Base-by-base conservation (phyloP, 2,888 invertebrate species). In the Pollenia amentaria region DNA sequence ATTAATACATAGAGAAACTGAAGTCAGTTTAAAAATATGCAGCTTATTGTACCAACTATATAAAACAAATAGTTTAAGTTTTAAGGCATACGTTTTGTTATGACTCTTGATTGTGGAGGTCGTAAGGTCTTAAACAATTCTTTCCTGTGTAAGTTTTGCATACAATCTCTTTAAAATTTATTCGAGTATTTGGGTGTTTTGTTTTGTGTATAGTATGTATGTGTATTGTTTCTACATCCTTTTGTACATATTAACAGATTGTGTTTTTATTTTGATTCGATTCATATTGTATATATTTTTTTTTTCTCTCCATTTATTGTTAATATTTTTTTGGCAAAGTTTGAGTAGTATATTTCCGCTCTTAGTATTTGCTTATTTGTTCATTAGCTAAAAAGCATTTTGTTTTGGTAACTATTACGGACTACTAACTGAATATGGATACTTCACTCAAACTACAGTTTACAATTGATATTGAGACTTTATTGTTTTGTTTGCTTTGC, bases 381-480 rank as follows among this genome's bases (percentile, higher is more conserved):
- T 83, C 76, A 80, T 87, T 83, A 84, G 80, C 76, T 65, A 70
- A 83, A 83, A 79, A 80, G 76, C 76, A 64, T 83, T 76, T 80
- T 80, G 21, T 69, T 82, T 51, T 42, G 48, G 38, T 44, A 69
- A 40, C 40, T 55, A 81, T 55, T 11, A 72, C 53, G 60, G 48
- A 77, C 65, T 73, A 77, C 42, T 18, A 57, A 51, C 57, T 78
- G 29, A 57, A 8, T 29, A 44, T 14, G 2, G 62, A 2, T 79
- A n/a, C 77, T 77, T 53, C 12, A 64, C 38, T 42, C 1, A 48
- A 60, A 44, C 67, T 78, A 69, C 21, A 53, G 14, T 70, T 82
- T 57, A 64, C 83, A 70, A 72, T 76, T 80, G 72, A 38, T 77
- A 76, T 80, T 65, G 72, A 79, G 53, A 53, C 51, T 69, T 69